Evolutionary conservation across 1,140 invertebrate species (phyloP).

Genomic region (Diabrotica undecimpunctata): DNA sequence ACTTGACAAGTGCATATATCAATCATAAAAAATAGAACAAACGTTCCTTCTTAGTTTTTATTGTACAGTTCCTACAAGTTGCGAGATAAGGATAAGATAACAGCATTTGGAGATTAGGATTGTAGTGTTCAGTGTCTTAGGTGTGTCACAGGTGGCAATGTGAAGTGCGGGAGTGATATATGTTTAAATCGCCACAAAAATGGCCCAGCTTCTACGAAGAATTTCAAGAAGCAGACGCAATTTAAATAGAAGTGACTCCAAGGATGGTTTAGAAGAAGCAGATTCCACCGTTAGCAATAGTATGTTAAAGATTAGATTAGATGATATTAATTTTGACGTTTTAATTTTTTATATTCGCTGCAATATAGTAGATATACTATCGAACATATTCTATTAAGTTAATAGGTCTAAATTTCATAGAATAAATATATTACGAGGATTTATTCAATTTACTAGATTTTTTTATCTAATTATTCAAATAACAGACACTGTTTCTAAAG

Average conservation of each 20-base stretch:
- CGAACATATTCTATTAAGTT: too few species aligned
- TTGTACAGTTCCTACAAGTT: slow-evolving; percentile 5
- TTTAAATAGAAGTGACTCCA: slow-evolving; percentile 17
- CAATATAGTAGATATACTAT: too few species aligned
- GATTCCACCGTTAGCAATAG: background rate
- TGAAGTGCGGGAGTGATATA: background rate
- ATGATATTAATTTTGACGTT: too few species aligned
- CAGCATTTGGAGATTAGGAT: slow-evolving; percentile 9
- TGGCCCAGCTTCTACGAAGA: slow-evolving; percentile 23
- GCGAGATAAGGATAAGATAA: slow-evolving; percentile 12
- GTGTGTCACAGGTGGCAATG: slow-evolving; percentile 8
- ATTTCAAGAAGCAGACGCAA: slow-evolving; percentile 26
- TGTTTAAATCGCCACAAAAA: slow-evolving; percentile 14
- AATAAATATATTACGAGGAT: too few species aligned
- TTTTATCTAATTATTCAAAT: too few species aligned
- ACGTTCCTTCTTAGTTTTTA: background rate
- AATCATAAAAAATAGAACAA: slow-evolving; percentile 9
- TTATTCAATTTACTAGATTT: too few species aligned
- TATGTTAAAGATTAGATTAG: too few species aligned
- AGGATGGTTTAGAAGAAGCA: slow-evolving; percentile 21
- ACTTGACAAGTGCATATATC: slow-evolving; percentile 8
- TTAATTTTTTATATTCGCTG: too few species aligned
- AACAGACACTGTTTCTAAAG: too few species aligned
- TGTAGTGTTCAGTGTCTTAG: background rate
- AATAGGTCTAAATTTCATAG: too few species aligned